These are phyloP conservation scores for Willowsia nigromaculata DNA, from an alignment of 2,888 invertebrate genomes.

Conservation along the genomic window DNA sequence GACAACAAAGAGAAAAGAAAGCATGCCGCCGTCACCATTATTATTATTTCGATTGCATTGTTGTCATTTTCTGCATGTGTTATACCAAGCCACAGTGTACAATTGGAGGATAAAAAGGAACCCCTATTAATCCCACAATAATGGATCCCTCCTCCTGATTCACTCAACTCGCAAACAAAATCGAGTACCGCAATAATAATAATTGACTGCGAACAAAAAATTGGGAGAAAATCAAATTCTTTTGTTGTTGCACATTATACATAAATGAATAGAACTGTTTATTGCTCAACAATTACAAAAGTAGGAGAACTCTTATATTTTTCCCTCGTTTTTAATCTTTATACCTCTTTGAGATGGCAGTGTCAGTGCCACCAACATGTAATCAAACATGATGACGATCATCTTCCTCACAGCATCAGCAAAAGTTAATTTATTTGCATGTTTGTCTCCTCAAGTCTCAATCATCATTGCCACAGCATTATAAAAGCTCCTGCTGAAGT, in stretches of 20 bases:
- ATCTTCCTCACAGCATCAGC: conserved; percentile 48
- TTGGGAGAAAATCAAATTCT: conserved; percentile 66
- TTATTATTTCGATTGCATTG: conserved; percentile 37
- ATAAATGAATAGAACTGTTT: conserved; percentile 57
- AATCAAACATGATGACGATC: conserved; percentile 31
- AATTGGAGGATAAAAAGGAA: conserved; percentile 23
- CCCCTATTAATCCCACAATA: conserved; percentile 52
- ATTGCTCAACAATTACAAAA: conserved; percentile 57
- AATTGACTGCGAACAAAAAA: conserved; percentile 49
- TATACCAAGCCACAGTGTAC: not conserved
- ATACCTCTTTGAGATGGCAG: not conserved
- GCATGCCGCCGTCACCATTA: conserved; percentile 35
- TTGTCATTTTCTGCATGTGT: conserved; percentile 55
- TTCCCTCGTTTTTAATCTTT: conserved; percentile 3
- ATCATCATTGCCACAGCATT: conserved; percentile 12
- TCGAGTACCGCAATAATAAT: conserved; percentile 8
- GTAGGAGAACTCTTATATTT: not conserved
- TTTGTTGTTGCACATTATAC: conserved; percentile 47
- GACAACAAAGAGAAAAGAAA: conserved; percentile 37
- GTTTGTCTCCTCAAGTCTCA: conserved; percentile 1
- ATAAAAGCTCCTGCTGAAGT: not conserved
- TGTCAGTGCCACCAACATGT: conserved; percentile 49
- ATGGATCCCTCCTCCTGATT: conserved; percentile 52
- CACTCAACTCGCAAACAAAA: conserved; percentile 8
- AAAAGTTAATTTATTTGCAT: conserved; percentile 71